A percentile compares a stretch with the other conserved stretches of the same genome.
These are phyloP conservation scores for Neofelis nebulosa DNA, from an alignment of 2,113 vertebrate genomes.

Conservation along the genomic window DNA sequence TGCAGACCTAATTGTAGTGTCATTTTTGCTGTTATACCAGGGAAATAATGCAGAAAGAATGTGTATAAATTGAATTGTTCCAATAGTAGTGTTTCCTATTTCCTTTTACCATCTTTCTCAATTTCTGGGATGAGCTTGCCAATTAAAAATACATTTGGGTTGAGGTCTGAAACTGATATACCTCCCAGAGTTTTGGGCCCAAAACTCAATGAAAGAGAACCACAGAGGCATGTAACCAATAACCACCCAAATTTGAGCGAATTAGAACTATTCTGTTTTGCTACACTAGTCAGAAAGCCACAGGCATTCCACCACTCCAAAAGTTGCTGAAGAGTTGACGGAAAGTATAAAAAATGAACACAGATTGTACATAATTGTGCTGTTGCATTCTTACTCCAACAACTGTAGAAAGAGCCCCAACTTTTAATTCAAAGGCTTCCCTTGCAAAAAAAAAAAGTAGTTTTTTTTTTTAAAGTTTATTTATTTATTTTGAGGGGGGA, in stretches of 20 bases:
- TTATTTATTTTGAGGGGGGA: too few species aligned
- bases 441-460: background rate
- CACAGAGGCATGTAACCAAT: conserved; percentile 69
- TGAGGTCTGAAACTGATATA: conserved; percentile 75
- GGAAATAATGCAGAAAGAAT: background rate
- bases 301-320: conserved; percentile 70
- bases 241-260: conserved; percentile 63
- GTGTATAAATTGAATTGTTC: background rate
- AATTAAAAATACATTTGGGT: conserved; percentile 75
- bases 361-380: background rate
- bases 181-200: conserved; percentile 61
- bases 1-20: background rate
- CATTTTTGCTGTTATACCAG: background rate
- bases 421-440: background rate
- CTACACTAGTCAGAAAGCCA: conserved; percentile 67
- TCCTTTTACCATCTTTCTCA: conserved; percentile 43
- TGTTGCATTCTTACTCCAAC: conserved; percentile 32
- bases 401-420: background rate
- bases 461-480: too few species aligned
- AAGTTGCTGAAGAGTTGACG: conserved; percentile 29
- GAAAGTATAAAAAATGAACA: conserved; percentile 45
- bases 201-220: conserved; percentile 67
- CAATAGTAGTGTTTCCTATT: conserved; percentile 42
- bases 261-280: conserved; percentile 67
- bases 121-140: conserved; percentile 51